Percentiles rank a stretch among this genome's conserved stretches.
These are phyloP conservation scores for Aplodontia rufa DNA, from an alignment of 2,113 vertebrate species.

Conservation along the genomic window DNA sequence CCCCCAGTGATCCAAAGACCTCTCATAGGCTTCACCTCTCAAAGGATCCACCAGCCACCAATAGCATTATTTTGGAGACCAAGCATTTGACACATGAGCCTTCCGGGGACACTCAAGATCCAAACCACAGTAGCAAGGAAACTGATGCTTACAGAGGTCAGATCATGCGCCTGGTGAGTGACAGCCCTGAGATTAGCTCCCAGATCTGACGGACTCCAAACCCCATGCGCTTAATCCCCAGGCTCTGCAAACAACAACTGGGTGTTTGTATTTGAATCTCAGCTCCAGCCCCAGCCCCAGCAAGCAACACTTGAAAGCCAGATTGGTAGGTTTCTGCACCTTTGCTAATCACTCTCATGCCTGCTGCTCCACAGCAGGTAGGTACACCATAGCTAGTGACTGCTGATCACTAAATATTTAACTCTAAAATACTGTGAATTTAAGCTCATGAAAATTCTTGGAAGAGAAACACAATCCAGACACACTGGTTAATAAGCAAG, in stretches of 20 bases:
- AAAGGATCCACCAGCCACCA: too few species aligned
- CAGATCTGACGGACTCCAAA: not conserved
- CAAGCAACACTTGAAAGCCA: not conserved
- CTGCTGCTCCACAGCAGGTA: not conserved
- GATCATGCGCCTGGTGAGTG: not conserved
- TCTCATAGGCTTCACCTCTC: not conserved
- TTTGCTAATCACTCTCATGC: not conserved
- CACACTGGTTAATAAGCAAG: not conserved
- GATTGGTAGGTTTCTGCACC: not conserved
- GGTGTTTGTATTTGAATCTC: not conserved
- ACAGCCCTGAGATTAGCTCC: not conserved
- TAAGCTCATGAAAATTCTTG: not conserved
- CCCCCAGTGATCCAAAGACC: not conserved
- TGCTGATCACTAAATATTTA: not conserved
- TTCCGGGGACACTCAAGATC: not conserved
- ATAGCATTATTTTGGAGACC: not conserved
- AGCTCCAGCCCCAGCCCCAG: not conserved
- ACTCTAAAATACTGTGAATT: not conserved
- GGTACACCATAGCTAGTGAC: not conserved
- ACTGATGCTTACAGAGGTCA: not conserved
- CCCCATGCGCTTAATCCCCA: not conserved
- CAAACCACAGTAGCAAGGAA: not conserved
- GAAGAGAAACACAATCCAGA: not conserved
- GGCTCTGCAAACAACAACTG: slow-evolving; percentile 17
- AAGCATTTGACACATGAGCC: not conserved